Conservation (phyloP, 2,113 vertebrate species). For the Speoplatyrhinus poulsoni region DNA sequence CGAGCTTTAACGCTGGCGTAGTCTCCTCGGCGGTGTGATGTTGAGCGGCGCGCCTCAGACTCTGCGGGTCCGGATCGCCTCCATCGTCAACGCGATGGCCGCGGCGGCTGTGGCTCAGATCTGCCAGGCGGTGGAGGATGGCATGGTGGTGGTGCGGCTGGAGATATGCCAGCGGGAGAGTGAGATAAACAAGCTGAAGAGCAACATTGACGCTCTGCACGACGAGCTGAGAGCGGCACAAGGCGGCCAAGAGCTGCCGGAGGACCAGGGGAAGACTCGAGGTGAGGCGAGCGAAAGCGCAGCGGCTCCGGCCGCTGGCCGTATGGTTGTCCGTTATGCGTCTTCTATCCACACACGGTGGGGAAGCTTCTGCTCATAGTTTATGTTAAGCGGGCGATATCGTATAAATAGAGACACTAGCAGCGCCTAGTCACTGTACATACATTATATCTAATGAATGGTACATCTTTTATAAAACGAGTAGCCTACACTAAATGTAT, state of each 20-base stretch:
- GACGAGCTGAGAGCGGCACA: conserved; percentile 51
- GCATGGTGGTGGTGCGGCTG: conserved; percentile 64
- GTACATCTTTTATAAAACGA: too few species aligned
- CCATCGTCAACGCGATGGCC: conserved; percentile 63
- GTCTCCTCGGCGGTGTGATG: conserved; percentile 37
- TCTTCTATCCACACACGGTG: too few species aligned
- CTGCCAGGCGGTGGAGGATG: conserved; percentile 67
- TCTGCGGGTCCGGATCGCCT: conserved; percentile 64
- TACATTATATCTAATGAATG: too few species aligned
- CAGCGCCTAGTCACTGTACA: too few species aligned
- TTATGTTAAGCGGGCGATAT: too few species aligned
- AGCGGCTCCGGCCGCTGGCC: not conserved
- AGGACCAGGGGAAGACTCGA: not conserved
- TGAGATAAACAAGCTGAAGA: conserved; percentile 66
- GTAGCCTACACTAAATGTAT: too few species aligned
- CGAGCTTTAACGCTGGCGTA: not conserved
- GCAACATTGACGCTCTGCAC: conserved; percentile 60
- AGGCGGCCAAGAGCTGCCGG: conserved; percentile 4
- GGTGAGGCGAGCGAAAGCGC: not conserved
- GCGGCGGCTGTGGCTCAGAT: conserved; percentile 68
- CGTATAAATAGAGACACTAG: too few species aligned
- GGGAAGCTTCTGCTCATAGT: too few species aligned
- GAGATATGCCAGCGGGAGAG: conserved; percentile 63
- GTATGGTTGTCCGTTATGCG: not conserved
- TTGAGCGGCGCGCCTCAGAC: conserved; percentile 42